Conservation (phyloP, 2,113 vertebrate species). For the Terrapene triunguis region DNA sequence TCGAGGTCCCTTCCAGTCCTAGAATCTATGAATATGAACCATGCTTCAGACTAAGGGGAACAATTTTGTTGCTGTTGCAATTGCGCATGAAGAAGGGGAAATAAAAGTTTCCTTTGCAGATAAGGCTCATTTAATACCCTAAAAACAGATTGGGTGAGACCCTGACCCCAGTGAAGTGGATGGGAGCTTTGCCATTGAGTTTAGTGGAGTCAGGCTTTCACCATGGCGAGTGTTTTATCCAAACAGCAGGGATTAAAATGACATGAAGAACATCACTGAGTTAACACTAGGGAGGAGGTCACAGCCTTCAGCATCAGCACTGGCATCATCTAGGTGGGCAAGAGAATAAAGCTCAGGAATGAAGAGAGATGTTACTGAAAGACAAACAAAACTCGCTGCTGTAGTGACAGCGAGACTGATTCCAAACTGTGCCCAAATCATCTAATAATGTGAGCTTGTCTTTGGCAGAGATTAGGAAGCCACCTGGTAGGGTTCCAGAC, state of each 20-base stretch:
- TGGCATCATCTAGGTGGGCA: neutral
- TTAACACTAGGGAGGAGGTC: neutral
- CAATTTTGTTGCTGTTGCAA: neutral
- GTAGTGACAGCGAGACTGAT: neutral
- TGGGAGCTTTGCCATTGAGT: neutral
- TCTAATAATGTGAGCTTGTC: neutral
- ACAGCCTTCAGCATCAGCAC: neutral
- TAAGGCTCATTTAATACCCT: neutral
- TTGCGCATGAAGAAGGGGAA: neutral
- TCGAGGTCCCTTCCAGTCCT: no score
- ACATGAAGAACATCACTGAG: neutral
- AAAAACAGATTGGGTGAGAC: neutral
- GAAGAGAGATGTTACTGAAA: neutral
- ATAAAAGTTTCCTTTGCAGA: neutral
- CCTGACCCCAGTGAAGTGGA: neutral
- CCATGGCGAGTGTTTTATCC: neutral
- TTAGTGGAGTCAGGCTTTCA: neutral
- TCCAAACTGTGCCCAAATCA: neutral
- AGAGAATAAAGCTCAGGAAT: neutral
- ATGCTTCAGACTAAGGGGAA: neutral
- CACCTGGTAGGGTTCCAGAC: neutral
- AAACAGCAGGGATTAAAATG: neutral
- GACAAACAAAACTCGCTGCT: neutral
- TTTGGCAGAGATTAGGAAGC: neutral
- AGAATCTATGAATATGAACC: no score